Evolutionary conservation across 2,113 vertebrate genomes (phyloP).

Genomic region (Caranx ignobilis): DNA sequence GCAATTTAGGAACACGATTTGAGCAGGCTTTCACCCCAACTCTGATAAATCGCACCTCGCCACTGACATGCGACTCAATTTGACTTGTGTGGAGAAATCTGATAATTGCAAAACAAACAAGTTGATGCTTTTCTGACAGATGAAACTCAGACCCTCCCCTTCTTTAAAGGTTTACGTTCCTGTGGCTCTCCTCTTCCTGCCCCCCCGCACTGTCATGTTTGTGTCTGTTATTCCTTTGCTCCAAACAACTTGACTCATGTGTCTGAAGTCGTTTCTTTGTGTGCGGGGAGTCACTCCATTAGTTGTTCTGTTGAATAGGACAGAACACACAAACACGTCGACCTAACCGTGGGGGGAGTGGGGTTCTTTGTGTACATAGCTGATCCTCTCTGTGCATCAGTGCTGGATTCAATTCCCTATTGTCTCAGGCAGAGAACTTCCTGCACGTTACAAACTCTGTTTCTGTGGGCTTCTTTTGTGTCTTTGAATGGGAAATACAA

Average conservation of each 20-base stretch:
- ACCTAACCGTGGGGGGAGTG: constrained; percentile 26
- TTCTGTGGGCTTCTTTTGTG: neutral
- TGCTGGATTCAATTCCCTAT: constrained; percentile 12
- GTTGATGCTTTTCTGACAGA: constrained; percentile 19
- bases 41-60: constrained; percentile 52
- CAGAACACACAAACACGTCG: constrained; percentile 53
- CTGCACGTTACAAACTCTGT: neutral
- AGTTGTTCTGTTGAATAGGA: constrained; percentile 52
- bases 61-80: constrained; percentile 38
- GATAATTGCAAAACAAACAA: constrained; percentile 51
- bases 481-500: constrained; percentile 9
- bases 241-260: constrained; percentile 37
- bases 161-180: constrained; percentile 5
- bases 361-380: constrained; percentile 79
- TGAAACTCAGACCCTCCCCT: neutral
- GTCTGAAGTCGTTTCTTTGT: constrained; percentile 48
- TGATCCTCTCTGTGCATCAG: constrained; percentile 45
- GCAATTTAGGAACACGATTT: constrained; percentile 69
- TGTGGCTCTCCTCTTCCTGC: neutral
- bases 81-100: constrained; percentile 43
- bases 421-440: constrained; percentile 15
- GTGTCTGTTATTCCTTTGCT: constrained; percentile 17
- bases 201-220: neutral
- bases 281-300: constrained; percentile 46
- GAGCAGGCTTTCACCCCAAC: constrained; percentile 45